Conservation (phyloP, 2,888 invertebrate species). For the Bombylius major region DNA sequence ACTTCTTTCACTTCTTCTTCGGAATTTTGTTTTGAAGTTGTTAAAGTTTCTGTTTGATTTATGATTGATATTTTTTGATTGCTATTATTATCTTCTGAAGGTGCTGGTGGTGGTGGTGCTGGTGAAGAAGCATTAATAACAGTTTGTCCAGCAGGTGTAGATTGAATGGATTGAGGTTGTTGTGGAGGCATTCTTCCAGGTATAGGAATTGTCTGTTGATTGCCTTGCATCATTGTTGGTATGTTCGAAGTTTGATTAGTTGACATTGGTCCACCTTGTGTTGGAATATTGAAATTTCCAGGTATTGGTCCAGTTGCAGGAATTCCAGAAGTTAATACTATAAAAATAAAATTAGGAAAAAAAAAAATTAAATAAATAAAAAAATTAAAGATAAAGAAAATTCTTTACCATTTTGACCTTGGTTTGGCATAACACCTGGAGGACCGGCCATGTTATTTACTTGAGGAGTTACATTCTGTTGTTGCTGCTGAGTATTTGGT, state of each 20-base stretch:
- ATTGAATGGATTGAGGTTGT: background rate
- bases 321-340: too few species aligned
- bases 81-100: background rate
- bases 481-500: constrained; percentile 13
- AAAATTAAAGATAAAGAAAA: background rate
- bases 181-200: constrained; percentile 3
- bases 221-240: constrained; percentile 2
- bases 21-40: constrained; percentile 27
- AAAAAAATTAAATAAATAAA: too few species aligned
- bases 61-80: background rate
- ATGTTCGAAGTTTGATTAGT: background rate
- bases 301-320: background rate
- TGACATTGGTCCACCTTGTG: background rate
- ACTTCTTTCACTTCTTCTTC: constrained; percentile 37
- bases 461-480: constrained; percentile 16
- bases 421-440: constrained; percentile 18
- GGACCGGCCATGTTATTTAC: constrained; percentile 20
- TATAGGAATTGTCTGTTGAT: constrained; percentile 10
- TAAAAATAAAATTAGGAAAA: too few species aligned
- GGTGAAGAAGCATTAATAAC: background rate
- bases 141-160: background rate
- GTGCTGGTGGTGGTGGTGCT: background rate
- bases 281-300: background rate
- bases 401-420: constrained; percentile 11
- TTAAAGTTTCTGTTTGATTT: constrained; percentile 15